Base-by-base conservation (phyloP, 2,113 vertebrate species). In the Erythrocebus patas region DNA sequence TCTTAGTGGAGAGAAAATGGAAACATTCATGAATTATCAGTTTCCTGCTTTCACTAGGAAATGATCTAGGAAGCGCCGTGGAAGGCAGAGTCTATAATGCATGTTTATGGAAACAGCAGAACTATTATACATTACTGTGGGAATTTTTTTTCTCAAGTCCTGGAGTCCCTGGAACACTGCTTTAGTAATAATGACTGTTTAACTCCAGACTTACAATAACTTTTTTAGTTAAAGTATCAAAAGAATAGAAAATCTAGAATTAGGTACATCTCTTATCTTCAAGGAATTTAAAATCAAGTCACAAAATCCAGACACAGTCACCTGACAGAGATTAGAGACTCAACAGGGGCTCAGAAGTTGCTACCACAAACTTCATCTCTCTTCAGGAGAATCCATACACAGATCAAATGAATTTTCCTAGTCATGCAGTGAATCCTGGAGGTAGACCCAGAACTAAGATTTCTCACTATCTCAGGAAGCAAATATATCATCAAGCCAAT, bases 181-280 rank as follows among this genome's bases (percentile, higher is more conserved):
- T 96, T 2, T 14, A 83, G 84, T 59, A 70, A 5, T 50, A 97
- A 85, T 68, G 68, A 95, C 78, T 93, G 83, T 95, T 83, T 97
- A 87, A 96, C 97, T 95, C 75, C 84, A 93, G 85, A 96, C 79
- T 94, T 93, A 92, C 75, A 94, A 68, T 79, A 98, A 64, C 8
- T 95, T 97, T 98, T 98, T 96, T 96, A 91, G 93, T 61, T 97
- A 75, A 97, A 95, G 70, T 91, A 90, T 91, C 84, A 96, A 94
- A 97, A 93, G 70, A 98, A 97, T 93, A 93, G 75, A 94, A 97
- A 95, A 82, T 75, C 32, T 73, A 70, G 57, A 93, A 78, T 86
- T 72, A 48, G n/a, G n/a, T n/a, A n/a, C n/a, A n/a, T n/a, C n/a
- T n/a, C n/a, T n/a, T n/a, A n/a, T n/a, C n/a, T n/a, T n/a, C n/a